Conservation (phyloP, 2,797 vertebrate species). For the Hyperoplus immaculatus region DNA sequence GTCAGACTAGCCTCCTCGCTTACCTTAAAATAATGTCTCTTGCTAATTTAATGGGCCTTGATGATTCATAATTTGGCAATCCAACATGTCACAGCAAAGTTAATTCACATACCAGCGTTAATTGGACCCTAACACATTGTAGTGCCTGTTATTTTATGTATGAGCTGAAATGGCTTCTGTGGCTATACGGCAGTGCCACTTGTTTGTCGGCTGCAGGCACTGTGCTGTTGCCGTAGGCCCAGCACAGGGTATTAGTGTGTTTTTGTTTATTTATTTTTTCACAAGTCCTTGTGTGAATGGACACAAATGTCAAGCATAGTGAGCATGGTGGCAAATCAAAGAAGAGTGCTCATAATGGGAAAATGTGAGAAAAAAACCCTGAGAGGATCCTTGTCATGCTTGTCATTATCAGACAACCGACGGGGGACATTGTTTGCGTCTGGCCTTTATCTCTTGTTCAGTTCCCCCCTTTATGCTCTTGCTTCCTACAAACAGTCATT, state of each 20-base stretch:
- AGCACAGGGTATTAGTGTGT: slow-evolving; percentile 22
- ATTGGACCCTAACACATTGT: slow-evolving; percentile 75
- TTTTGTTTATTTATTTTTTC: slow-evolving; percentile 20
- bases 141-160: slow-evolving; percentile 54
- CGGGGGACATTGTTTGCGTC: slow-evolving; percentile 61
- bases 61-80: slow-evolving; percentile 70
- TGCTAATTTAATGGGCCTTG: slow-evolving; percentile 77
- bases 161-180: slow-evolving; percentile 48
- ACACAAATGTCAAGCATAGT: slow-evolving; percentile 75
- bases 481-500: slow-evolving; percentile 65
- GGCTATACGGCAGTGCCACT: slow-evolving; percentile 54
- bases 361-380: slow-evolving; percentile 75
- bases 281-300: slow-evolving; percentile 52
- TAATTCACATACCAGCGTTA: slow-evolving; percentile 72
- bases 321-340: slow-evolving; percentile 70
- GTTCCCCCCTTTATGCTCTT: slow-evolving; percentile 43
- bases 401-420: slow-evolving; percentile 75
- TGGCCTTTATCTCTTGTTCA: slow-evolving; percentile 71
- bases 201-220: slow-evolving; percentile 56
- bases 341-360: slow-evolving; percentile 79
- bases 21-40: slow-evolving; percentile 65
- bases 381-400: slow-evolving; percentile 74
- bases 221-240: slow-evolving; percentile 70
- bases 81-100: slow-evolving; percentile 67
- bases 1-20: slow-evolving; percentile 36